Percentiles rank a stretch among this genome's conserved stretches.
Conservation (phyloP, 2,888 invertebrate genomes). For the Ochropleura leucogaster region DNA sequence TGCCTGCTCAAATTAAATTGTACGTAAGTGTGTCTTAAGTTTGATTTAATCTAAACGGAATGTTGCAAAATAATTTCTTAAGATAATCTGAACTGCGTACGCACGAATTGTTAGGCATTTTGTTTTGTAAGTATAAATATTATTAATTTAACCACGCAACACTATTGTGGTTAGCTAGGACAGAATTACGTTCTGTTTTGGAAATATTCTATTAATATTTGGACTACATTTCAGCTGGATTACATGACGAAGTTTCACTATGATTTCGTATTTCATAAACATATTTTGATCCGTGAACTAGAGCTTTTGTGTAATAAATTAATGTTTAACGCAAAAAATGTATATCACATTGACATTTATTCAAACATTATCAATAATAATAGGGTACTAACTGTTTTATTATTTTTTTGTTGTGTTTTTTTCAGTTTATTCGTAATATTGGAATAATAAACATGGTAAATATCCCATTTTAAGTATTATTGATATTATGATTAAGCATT, state of each 20-base stretch:
- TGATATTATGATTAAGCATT: no score
- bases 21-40: neutral
- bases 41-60: conserved; percentile 15
- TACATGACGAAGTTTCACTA: conserved; percentile 9
- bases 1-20: neutral
- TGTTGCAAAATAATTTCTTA: conserved; percentile 44
- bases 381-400: no score
- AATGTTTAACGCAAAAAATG: neutral
- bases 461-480: no score
- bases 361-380: neutral
- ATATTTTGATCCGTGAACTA: neutral
- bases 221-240: conserved; percentile 12
- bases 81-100: conserved; percentile 42
- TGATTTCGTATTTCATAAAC: neutral
- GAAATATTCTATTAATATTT: conserved; percentile 20
- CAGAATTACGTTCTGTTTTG: conserved; percentile 26
- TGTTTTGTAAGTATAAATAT: conserved; percentile 40
- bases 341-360: neutral
- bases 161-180: conserved; percentile 27
- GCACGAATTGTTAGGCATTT: conserved; percentile 48
- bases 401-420: no score
- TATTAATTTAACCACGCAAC: conserved; percentile 42
- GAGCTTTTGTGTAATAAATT: neutral
- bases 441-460: no score
- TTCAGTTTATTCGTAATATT: no score